phyloP scores from a whole-genome alignment of 2,113 vertebrate genomes.

The Saimiri boliviensis region DNA sequence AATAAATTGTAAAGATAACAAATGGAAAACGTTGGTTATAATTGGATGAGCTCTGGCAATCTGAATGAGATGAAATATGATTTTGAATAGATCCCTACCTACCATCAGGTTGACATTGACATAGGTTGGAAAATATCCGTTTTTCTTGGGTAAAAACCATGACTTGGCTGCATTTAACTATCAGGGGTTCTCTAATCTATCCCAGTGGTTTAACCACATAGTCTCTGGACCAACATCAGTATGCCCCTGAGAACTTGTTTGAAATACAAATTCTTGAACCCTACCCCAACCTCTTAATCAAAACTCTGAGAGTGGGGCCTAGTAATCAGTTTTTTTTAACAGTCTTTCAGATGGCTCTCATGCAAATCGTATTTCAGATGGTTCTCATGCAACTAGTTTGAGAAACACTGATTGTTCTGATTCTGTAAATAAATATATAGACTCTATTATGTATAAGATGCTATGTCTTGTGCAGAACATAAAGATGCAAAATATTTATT shows the following conservation, averaged over 20 bases:
- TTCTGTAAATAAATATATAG: background rate
- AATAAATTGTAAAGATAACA: background rate
- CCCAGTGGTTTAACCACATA: background rate
- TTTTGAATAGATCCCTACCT: background rate
- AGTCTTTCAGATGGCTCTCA: background rate
- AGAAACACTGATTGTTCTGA: background rate
- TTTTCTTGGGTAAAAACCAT: background rate
- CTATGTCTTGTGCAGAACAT: background rate
- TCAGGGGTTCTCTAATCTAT: background rate
- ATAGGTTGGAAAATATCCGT: background rate
- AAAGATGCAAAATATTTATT: background rate
- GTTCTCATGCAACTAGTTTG: background rate
- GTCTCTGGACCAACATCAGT: background rate
- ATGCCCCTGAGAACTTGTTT: background rate
- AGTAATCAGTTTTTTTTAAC: background rate
- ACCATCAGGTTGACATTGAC: background rate
- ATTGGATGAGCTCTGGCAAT: background rate
- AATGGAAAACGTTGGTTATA: background rate
- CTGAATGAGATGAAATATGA: background rate
- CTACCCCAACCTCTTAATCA: background rate
- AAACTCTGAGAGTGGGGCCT: background rate
- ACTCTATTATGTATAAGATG: background rate
- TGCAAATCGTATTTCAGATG: no score
- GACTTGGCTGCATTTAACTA: background rate
- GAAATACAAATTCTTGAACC: background rate